These are phyloP conservation scores for Artibeus lituratus DNA, from an alignment of 2,797 vertebrate species.

Conservation along the genomic window DNA sequence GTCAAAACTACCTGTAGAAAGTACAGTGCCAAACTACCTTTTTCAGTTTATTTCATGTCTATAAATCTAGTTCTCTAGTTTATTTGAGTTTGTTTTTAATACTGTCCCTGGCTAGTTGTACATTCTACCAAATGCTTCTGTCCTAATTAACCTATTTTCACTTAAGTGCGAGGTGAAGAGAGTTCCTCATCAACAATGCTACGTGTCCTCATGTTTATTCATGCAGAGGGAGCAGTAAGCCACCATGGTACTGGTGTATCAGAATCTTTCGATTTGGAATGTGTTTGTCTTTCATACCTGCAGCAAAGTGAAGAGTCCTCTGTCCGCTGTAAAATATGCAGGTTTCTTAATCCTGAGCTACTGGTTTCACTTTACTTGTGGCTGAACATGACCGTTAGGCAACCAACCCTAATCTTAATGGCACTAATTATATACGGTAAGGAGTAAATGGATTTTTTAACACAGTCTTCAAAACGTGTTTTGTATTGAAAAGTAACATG, in stretches of 20 bases:
- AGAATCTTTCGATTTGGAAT: not conserved
- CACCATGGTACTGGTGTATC: not conserved
- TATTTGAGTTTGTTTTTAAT: not conserved
- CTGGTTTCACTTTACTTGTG: not conserved
- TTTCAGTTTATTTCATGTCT: not conserved
- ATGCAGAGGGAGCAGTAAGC: not conserved
- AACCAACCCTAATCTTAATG: not conserved
- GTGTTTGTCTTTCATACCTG: not conserved
- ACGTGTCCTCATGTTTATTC: not conserved
- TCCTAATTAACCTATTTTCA: not conserved
- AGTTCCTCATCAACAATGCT: not conserved
- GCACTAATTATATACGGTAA: not conserved
- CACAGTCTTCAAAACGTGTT: not conserved
- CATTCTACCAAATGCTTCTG: not conserved
- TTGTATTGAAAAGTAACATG: not conserved
- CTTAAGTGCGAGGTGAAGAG: not conserved
- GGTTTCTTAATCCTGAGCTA: not conserved
- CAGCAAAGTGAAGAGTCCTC: not conserved
- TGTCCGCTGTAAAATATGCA: not conserved
- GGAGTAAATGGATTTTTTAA: not conserved
- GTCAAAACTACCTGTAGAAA: too few species aligned
- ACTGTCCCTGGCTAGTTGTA: not conserved
- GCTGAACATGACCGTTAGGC: not conserved
- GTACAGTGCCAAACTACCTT: not conserved
- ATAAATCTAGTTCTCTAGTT: not conserved